Conservation (phyloP, 1,140 invertebrate genomes). For the Eriocheir sinensis region DNA sequence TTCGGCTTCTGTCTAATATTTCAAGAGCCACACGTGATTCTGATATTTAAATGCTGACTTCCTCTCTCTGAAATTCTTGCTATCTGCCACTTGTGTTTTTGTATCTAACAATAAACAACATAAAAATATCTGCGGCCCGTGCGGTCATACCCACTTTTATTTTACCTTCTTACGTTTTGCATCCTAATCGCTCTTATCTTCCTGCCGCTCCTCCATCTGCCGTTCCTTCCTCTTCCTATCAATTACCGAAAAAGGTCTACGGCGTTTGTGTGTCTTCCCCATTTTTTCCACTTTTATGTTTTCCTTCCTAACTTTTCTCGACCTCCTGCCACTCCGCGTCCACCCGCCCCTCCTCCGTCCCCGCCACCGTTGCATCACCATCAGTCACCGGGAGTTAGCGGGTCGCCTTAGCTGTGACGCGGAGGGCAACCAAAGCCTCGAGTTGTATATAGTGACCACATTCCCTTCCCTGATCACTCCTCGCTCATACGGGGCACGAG, state of each 20-base stretch:
- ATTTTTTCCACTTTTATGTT: background rate
- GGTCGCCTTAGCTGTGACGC: background rate
- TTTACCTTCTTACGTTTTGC: too few species aligned
- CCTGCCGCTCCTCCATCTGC: background rate
- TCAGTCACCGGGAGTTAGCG: background rate
- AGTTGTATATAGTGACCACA: background rate
- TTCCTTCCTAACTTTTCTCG: background rate
- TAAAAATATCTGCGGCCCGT: too few species aligned
- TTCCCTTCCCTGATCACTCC: background rate
- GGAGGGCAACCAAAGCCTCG: background rate
- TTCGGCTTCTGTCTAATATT: background rate
- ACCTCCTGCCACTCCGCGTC: background rate
- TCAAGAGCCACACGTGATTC: background rate
- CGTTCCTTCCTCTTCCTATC: background rate
- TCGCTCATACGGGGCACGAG: background rate
- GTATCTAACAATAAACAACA: too few species aligned
- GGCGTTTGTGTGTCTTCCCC: background rate
- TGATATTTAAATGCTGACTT: background rate
- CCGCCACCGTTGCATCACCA: background rate
- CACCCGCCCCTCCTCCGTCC: background rate
- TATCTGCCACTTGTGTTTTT: too few species aligned
- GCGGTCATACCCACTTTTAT: too few species aligned
- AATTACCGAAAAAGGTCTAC: background rate
- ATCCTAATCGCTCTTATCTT: too few species aligned
- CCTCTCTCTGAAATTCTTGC: conserved; percentile 8